phyloP scores from a whole-genome alignment of 2,113 vertebrate genomes.

The Paratilapia polleni region DNA sequence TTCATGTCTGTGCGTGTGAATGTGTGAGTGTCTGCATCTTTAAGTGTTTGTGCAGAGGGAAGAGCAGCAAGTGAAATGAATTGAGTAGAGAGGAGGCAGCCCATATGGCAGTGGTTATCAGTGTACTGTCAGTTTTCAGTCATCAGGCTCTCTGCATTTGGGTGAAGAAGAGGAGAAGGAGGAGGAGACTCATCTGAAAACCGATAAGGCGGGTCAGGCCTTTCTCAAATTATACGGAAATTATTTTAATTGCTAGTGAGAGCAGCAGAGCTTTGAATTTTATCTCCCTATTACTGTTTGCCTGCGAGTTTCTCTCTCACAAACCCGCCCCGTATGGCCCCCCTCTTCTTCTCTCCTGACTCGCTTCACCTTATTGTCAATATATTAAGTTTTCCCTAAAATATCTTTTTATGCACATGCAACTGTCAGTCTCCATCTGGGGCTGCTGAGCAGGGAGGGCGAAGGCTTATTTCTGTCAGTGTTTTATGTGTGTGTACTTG shows the following conservation, averaged over 20 bases:
- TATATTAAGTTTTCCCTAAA: conserved; percentile 40
- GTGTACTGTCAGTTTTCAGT: conserved; percentile 48
- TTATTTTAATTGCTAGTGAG: conserved; percentile 63
- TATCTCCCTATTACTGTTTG: conserved; percentile 40
- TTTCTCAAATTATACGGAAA: conserved; percentile 58
- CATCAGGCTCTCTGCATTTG: conserved; percentile 39
- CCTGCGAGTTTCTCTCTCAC: conserved; percentile 18
- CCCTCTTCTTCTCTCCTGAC: conserved; percentile 13
- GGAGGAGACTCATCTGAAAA: conserved; percentile 50
- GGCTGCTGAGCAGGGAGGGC: conserved; percentile 20
- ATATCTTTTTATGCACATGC: conserved; percentile 41
- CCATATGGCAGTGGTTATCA: conserved; percentile 33
- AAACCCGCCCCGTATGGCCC: conserved; percentile 16
- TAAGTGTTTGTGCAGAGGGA: neutral
- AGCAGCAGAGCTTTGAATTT: conserved; percentile 48
- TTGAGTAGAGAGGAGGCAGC: conserved; percentile 17
- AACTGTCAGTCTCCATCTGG: conserved; percentile 48
- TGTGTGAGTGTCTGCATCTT: neutral
- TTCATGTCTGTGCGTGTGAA: neutral
- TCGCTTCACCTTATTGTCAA: conserved; percentile 37
- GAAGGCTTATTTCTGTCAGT: conserved; percentile 11
- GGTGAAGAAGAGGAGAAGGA: conserved; percentile 13
- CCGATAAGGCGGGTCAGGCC: conserved; percentile 44
- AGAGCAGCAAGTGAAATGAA: conserved; percentile 4
- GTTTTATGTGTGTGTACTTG: conserved; percentile 13